Conservation (phyloP, 2,888 invertebrate genomes). For the Machimus rusticus region DNA sequence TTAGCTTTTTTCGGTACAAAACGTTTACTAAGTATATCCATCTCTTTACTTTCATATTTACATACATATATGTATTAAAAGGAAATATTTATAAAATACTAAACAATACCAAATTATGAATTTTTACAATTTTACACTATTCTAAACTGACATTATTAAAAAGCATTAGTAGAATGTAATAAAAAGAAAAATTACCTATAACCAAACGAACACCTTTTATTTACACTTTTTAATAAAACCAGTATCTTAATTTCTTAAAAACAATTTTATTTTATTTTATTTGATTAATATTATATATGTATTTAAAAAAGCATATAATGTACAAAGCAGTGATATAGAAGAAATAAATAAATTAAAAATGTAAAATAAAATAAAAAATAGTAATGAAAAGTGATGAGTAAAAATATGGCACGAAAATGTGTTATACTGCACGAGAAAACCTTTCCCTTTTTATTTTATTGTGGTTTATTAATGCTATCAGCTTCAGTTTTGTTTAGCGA, state of each 20-base stretch:
- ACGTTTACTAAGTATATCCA: too few relatives aligned
- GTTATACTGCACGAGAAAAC: neutral
- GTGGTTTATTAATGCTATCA: neutral
- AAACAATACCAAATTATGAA: too few relatives aligned
- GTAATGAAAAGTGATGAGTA: neutral
- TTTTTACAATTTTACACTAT: neutral
- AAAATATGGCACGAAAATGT: neutral
- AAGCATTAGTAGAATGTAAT: neutral
- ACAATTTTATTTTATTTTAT: constrained; percentile 16
- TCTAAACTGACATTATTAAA: neutral
- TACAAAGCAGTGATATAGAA: constrained; percentile 7
- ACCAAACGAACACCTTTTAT: neutral
- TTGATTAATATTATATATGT: neutral
- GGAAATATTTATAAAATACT: too few relatives aligned
- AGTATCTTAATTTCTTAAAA: neutral
- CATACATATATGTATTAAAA: too few relatives aligned
- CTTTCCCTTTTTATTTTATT: neutral
- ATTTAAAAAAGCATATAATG: neutral
- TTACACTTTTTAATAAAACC: neutral
- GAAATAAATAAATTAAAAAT: neutral
- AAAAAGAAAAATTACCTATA: neutral
- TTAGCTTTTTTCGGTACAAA: too few relatives aligned
- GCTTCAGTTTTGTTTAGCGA: neutral
- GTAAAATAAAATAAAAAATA: neutral
- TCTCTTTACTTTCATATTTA: too few relatives aligned